Percentiles rank a stretch among this genome's conserved stretches.
These are phyloP conservation scores for Sepioteuthis lessoniana DNA, from an alignment of 2,888 invertebrate genomes.

Conservation along the genomic window DNA sequence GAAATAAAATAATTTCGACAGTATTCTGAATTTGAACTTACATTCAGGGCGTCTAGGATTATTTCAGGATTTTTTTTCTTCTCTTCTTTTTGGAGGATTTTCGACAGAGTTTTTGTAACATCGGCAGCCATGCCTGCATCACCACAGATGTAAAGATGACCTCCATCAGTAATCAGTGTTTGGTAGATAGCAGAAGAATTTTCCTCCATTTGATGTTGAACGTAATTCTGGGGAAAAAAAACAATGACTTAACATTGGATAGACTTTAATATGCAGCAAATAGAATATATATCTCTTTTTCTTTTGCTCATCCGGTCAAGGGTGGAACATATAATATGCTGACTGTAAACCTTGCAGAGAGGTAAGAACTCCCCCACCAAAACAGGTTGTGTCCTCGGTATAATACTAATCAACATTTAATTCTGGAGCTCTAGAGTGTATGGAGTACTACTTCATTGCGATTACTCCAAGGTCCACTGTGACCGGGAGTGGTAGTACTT, in stretches of 20 bases:
- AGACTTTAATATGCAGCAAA: no score
- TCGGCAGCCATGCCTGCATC: slow-evolving; percentile 44
- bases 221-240: slow-evolving; percentile 35
- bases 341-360: no score
- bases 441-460: no score
- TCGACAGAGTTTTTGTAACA: not conserved
- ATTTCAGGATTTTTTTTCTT: not conserved
- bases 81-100: not conserved
- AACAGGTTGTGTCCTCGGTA: no score
- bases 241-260: not conserved
- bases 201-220: slow-evolving; percentile 46
- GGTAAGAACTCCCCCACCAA: no score
- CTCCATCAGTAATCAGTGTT: not conserved
- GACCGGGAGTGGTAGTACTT: no score
- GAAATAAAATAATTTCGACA: not conserved
- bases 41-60: not conserved
- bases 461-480: no score
- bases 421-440: no score
- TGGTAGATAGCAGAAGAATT: not conserved
- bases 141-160: slow-evolving; percentile 51
- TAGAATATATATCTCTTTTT: no score
- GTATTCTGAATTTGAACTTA: not conserved
- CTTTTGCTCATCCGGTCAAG: no score
- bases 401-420: no score
- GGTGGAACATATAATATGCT: no score